Conservation (phyloP, 2,888 invertebrate species). For the Drosophila fungiperda region DNA sequence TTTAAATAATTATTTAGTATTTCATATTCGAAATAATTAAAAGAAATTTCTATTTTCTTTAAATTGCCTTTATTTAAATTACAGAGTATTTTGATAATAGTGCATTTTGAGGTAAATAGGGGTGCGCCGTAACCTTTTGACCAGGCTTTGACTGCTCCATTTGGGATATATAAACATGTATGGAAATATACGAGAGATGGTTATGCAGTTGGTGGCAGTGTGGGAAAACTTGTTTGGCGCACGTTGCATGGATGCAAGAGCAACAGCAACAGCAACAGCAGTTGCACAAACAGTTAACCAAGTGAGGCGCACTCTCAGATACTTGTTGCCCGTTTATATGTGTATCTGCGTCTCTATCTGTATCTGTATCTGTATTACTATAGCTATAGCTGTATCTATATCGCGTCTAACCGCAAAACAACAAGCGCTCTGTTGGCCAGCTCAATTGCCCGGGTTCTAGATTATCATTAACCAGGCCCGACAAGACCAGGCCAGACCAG, state of each 20-base stretch:
- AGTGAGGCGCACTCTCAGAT: slow-evolving; percentile 51
- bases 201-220: slow-evolving; percentile 43
- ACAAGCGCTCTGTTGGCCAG: slow-evolving; percentile 51
- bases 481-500: slow-evolving; percentile 15
- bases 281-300: slow-evolving; percentile 62
- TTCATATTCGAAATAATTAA: neutral
- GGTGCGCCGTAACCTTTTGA: slow-evolving; percentile 79
- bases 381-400: slow-evolving; percentile 44
- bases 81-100: slow-evolving; percentile 17
- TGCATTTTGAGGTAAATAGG: neutral
- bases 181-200: slow-evolving; percentile 28
- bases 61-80: neutral
- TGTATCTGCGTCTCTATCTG: slow-evolving; percentile 21
- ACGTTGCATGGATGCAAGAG: slow-evolving; percentile 44
- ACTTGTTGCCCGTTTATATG: slow-evolving; percentile 48
- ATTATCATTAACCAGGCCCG: slow-evolving; percentile 59
- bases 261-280: slow-evolving; percentile 26
- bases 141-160: slow-evolving; percentile 69
- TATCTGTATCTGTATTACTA: slow-evolving; percentile 22
- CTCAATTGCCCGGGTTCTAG: slow-evolving; percentile 71
- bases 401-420: slow-evolving; percentile 75
- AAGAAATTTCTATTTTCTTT: neutral
- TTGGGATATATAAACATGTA: slow-evolving; percentile 37
- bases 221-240: slow-evolving; percentile 60
- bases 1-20: neutral